Base-by-base conservation (phyloP, 2,888 invertebrate genomes). In the Magallana nippona region DNA sequence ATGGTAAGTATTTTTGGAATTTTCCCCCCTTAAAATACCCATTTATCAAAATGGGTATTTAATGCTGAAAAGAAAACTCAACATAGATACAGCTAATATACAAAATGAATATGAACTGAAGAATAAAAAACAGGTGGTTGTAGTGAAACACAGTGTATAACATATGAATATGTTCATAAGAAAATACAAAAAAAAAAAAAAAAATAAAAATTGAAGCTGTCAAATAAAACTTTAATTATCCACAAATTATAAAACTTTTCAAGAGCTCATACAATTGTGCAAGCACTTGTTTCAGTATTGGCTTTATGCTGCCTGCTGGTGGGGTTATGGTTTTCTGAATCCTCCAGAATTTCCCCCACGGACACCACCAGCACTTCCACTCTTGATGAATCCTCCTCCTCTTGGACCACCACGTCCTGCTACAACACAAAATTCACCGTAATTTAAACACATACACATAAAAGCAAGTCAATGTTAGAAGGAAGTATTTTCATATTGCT, bases 281-380 rank as follows among this genome's bases (percentile, higher is more conserved):
- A 71, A 79, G 44, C 55, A 79, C 83, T 55, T 79, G 56, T 60
- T 62, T 63, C 27, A 2, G 55, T 60, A n/a, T 15, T 10, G 19
- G 58, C 32, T 15, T 55, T 82, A 79, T 82, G 79, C 71, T 62
- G 79, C 79, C 71, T 82, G 79, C 57, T 82, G 82, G 44, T 81
- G 77, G 11, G 79, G 63, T 10, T 55, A 56, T 3, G 85, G 85
- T 71, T 77, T 82, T 57, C 85, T 84, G 57, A 86, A 85, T 56
- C 85, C 85, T 55, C 83, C 83, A 17, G 82, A 44, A 55, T 85
- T 86, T 80, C 88, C 85, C 55, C 82, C 77, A n/a, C 83, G 79
- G 19, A 83, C 63, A 55, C 85, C 87, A 63, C 81, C 58, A 27
- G 19, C 44, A 55, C 83, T 79, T 62, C 81, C 81, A 44, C 80